Evolutionary conservation across 2,113 vertebrate genomes (phyloP).

Genomic region (Pelodiscus sinensis): DNA sequence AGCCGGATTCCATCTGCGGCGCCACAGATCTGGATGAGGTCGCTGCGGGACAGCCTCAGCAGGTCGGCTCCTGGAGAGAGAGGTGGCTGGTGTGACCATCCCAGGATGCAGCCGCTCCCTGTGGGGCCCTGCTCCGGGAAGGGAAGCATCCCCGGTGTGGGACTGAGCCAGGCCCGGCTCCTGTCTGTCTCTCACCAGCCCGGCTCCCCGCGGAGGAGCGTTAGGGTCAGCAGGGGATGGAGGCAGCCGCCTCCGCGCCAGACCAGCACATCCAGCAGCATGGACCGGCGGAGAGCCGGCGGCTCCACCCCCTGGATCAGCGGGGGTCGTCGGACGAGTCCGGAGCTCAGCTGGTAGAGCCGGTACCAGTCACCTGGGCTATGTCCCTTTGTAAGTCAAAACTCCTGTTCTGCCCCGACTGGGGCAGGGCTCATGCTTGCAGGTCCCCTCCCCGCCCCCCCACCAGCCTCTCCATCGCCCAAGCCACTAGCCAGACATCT

Average conservation of each 20-base stretch:
- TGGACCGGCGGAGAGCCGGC: neutral
- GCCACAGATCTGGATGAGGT: conserved; percentile 74
- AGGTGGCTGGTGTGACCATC: neutral
- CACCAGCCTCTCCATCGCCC: neutral
- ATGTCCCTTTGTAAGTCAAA: neutral
- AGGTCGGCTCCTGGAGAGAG: conserved; percentile 54
- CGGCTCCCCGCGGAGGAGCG: neutral
- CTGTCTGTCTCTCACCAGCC: neutral
- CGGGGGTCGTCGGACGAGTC: neutral
- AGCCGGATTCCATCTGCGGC: conserved; percentile 68
- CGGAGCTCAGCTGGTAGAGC: no score
- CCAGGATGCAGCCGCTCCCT: neutral
- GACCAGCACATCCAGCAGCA: neutral
- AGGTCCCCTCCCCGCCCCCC: neutral
- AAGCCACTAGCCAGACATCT: neutral
- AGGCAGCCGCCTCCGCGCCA: neutral
- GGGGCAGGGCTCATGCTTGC: no score
- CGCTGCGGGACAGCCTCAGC: conserved; percentile 66
- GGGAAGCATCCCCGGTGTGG: neutral
- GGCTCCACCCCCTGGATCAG: neutral
- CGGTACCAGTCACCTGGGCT: neutral
- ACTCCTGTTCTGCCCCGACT: neutral
- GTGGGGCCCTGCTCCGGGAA: neutral
- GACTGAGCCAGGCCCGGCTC: neutral
- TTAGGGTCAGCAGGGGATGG: fast-evolving